phyloP scores from a whole-genome alignment of 2,113 vertebrate species.

The Sardina pilchardus region DNA sequence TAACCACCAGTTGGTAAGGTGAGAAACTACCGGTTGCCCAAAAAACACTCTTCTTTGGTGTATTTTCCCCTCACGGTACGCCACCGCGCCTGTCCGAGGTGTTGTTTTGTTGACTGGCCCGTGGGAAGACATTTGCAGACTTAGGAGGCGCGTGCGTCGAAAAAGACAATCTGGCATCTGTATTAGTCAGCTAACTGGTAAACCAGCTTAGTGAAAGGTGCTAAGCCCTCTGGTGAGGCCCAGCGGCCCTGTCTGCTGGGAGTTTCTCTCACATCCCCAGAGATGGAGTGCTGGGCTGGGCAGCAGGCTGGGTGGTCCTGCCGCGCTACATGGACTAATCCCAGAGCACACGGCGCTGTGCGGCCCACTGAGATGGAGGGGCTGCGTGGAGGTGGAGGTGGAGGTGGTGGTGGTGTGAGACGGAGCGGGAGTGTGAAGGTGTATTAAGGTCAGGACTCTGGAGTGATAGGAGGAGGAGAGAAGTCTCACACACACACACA shows the following conservation, averaged over 20 bases:
- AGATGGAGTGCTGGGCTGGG: not conserved
- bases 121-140: not conserved
- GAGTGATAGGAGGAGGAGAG: not conserved
- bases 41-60: not conserved
- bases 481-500: conserved; percentile 9
- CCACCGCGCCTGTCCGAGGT: not conserved
- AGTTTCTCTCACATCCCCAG: not conserved
- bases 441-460: not conserved
- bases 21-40: not conserved
- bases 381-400: not conserved
- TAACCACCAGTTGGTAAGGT: not conserved
- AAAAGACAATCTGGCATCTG: conserved; percentile 30
- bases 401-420: not conserved
- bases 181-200: conserved; percentile 27
- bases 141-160: not conserved
- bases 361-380: not conserved
- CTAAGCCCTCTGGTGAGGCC: not conserved
- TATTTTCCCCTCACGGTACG: too few species aligned
- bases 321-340: not conserved
- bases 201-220: not conserved
- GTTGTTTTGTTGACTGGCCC: not conserved
- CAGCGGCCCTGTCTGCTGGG: not conserved
- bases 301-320: not conserved
- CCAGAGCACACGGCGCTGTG: not conserved
- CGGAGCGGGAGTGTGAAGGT: not conserved